Base-by-base conservation (phyloP, 2,888 invertebrate genomes). In the Sinohyriopsis cumingii region DNA sequence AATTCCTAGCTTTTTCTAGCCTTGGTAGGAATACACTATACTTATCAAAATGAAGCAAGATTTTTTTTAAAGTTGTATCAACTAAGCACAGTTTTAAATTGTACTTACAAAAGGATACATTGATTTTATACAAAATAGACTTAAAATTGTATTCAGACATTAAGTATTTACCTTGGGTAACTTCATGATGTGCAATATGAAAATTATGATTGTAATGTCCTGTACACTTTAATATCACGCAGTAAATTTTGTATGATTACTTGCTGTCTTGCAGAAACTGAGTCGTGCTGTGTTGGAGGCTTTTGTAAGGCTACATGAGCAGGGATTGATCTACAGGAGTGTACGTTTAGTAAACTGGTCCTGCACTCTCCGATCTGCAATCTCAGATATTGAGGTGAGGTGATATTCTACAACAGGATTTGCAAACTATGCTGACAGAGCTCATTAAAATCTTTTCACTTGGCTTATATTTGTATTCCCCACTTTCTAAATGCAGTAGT, bases 311-410 rank as follows among this genome's bases (percentile, higher is more conserved):
- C 91, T 98, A 55, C 96, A 97, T 88, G 96, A 97, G 73, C 88
- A 90, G n/a, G 96, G 95, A 7, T 93, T 95, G 84, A 97, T 99
- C 88, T 99, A 98, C 90, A 93, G 99, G 22, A 95, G 96, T 65
- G 96, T 96, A 84, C 93, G 97, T 59, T 93, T 99, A 15, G 99
- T 99, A 5, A 99, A 99, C 92, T 99, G 99, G 99, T 99, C 98
- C 0, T 99, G 99, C 87, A 93, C 95, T 0, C 91, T 99, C 20
- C 96, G 96, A 87, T 98, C 98, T 65, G 99, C 99, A 15, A 99
- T 99, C 81, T 99, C 99, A 0, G 99, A 99, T 89, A 98, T 99
- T 79, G 99, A 99, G 91, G 98, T 93, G 78, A 71, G 73, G 67
- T 25, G 20, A 56, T 55, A 19, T 19, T 62, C 56, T n/a, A 12